Conservation (phyloP, 1,140 invertebrate species). For the Hormaphis cornu region DNA sequence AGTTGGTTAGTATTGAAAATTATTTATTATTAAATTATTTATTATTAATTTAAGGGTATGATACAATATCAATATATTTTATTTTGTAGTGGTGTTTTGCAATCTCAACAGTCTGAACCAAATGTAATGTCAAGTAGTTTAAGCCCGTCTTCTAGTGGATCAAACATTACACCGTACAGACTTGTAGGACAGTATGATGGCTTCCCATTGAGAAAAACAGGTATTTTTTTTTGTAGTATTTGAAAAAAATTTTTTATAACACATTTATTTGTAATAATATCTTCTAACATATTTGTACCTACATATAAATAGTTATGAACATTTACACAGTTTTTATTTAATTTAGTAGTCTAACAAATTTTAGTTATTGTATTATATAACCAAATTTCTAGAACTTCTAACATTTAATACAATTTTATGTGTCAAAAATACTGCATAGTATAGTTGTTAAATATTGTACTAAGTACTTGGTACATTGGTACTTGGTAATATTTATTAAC, state of each 20-base stretch:
- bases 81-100: slow-evolving; percentile 39
- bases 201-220: slow-evolving; percentile 89
- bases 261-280: background rate
- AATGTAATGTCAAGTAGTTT: slow-evolving; percentile 24
- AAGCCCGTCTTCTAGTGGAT: slow-evolving; percentile 33
- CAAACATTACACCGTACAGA: slow-evolving; percentile 28
- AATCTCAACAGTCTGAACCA: slow-evolving; percentile 35
- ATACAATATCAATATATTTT: background rate
- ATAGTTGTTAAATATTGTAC: too few relatives aligned
- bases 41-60: background rate
- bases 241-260: background rate
- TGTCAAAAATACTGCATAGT: too few relatives aligned
- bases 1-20: slow-evolving; percentile 58
- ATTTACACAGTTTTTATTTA: too few relatives aligned
- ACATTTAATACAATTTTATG: too few relatives aligned
- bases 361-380: too few relatives aligned
- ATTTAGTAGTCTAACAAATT: too few relatives aligned
- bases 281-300: too few relatives aligned
- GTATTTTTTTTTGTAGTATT: slow-evolving; percentile 46
- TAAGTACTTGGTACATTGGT: too few relatives aligned
- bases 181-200: slow-evolving; percentile 49
- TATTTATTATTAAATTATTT: background rate
- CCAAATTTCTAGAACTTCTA: too few relatives aligned
- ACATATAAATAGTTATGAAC: too few relatives aligned
- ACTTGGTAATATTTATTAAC: too few relatives aligned